These are phyloP conservation scores for Burhinus bistriatus DNA, from an alignment of 2,113 vertebrate genomes.

Conservation along the genomic window DNA sequence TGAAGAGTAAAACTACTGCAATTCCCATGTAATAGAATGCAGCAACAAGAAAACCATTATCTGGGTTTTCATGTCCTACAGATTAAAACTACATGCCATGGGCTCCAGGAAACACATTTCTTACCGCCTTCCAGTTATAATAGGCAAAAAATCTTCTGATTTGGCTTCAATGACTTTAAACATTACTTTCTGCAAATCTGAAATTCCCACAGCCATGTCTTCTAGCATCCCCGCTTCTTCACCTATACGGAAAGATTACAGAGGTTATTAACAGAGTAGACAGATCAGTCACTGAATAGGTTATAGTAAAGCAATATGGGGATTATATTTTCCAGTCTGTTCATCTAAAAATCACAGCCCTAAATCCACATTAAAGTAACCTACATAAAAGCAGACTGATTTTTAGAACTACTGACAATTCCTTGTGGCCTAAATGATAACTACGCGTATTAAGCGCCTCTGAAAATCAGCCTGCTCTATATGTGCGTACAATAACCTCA, in stretches of 20 bases:
- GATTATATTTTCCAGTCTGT: neutral
- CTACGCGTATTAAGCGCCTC: neutral
- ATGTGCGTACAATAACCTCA: neutral
- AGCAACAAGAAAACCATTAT: neutral
- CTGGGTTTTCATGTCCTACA: neutral
- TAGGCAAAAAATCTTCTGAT: constrained; percentile 87
- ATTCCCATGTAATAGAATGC: neutral
- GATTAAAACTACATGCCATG: neutral
- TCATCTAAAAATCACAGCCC: neutral
- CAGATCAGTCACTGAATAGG: neutral
- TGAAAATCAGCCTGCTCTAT: constrained; percentile 1
- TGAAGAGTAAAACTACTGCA: neutral
- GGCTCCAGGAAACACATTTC: constrained; percentile 12
- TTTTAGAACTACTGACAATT: neutral
- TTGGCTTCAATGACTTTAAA: constrained; percentile 93
- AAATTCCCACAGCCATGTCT: constrained; percentile 95
- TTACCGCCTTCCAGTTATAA: constrained; percentile 92
- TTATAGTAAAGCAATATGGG: neutral
- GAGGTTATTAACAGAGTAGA: constrained; percentile 19
- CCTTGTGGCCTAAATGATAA: neutral
- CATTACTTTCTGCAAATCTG: constrained; percentile 88
- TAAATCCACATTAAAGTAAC: constrained; percentile 14
- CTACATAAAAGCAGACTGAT: neutral
- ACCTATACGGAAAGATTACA: constrained; percentile 74
- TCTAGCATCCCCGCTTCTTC: constrained; percentile 98